Percentiles rank a stretch among this genome's conserved stretches.
These are phyloP conservation scores for Akabosia matsudoensis DNA, from an alignment of 1,140 invertebrate species.

Conservation along the genomic window DNA sequence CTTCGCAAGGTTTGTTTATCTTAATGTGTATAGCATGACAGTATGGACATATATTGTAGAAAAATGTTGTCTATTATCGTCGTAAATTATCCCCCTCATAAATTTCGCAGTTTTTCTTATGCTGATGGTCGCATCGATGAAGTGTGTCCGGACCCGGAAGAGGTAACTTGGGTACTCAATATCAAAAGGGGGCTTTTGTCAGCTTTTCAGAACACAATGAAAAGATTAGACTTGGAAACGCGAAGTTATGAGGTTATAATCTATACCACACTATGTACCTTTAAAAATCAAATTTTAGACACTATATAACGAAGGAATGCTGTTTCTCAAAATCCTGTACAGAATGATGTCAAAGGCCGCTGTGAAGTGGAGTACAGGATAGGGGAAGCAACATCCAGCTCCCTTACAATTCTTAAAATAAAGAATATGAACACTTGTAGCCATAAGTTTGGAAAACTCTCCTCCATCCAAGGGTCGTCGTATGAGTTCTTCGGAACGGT, in stretches of 20 bases:
- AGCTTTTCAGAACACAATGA: conserved; percentile 84
- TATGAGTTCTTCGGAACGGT: conserved; percentile 70
- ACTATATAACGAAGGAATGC: no score
- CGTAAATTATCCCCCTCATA: no score
- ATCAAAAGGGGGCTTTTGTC: conserved; percentile 83
- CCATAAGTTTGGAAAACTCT: conserved; percentile 70
- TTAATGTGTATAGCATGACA: no score
- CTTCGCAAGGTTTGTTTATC: no score
- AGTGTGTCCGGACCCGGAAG: conserved; percentile 67
- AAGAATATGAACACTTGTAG: conserved; percentile 72
- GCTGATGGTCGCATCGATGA: conserved; percentile 73
- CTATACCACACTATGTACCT: background rate
- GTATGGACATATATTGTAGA: no score
- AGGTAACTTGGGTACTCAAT: conserved; percentile 77
- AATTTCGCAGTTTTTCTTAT: conserved; percentile 66
- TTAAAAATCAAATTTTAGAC: no score
- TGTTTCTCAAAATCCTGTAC: background rate
- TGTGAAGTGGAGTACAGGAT: conserved; percentile 77
- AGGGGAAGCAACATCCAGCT: conserved; percentile 65
- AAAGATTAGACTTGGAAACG: conserved; percentile 74
- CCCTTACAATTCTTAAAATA: conserved; percentile 69
- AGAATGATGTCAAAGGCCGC: conserved; percentile 72
- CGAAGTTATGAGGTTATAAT: conserved; percentile 61
- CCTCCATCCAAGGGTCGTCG: conserved; percentile 72
- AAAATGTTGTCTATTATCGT: no score